phyloP scores from a whole-genome alignment of 2,888 invertebrate species.

The Spodoptera littoralis region DNA sequence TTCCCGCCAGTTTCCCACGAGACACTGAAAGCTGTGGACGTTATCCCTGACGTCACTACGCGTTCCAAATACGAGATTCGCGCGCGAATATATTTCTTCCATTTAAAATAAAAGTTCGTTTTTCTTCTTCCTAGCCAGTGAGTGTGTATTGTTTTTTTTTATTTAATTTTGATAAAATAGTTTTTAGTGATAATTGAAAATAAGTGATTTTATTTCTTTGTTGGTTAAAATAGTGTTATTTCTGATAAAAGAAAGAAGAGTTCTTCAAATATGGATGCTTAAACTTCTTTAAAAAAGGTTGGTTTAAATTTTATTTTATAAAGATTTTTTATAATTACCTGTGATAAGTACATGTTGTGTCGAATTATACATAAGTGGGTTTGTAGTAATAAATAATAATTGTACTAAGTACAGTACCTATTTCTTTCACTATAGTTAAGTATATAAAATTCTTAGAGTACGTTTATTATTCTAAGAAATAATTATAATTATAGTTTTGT shows the following conservation, averaged over 20 bases:
- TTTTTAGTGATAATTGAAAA: not conserved
- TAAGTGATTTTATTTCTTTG: constrained; percentile 25
- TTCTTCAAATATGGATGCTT: constrained; percentile 34
- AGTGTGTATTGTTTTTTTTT: constrained; percentile 18
- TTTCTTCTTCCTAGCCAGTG: constrained; percentile 26
- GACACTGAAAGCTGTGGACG: constrained; percentile 63
- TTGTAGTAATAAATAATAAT: no score
- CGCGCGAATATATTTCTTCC: constrained; percentile 49
- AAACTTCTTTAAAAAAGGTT: constrained; percentile 35
- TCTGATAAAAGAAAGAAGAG: constrained; percentile 12
- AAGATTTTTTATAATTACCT: not conserved
- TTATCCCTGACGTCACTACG: constrained; percentile 57
- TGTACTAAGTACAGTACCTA: no score
- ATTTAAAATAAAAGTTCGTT: constrained; percentile 30
- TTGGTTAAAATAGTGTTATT: constrained; percentile 20
- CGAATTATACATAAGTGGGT: no score
- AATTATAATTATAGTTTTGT: no score
- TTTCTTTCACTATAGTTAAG: no score
- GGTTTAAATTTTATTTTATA: constrained; percentile 5
- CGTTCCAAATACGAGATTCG: constrained; percentile 47
- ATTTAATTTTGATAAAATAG: constrained; percentile 2
- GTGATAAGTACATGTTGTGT: not conserved
- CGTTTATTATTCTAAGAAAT: no score
- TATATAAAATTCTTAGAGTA: no score
- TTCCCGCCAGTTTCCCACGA: constrained; percentile 71